Evolutionary conservation across 2,888 invertebrate genomes (phyloP), one percentile per base, ranked within the genome.

Genomic region (Morinoia aosen): DNA sequence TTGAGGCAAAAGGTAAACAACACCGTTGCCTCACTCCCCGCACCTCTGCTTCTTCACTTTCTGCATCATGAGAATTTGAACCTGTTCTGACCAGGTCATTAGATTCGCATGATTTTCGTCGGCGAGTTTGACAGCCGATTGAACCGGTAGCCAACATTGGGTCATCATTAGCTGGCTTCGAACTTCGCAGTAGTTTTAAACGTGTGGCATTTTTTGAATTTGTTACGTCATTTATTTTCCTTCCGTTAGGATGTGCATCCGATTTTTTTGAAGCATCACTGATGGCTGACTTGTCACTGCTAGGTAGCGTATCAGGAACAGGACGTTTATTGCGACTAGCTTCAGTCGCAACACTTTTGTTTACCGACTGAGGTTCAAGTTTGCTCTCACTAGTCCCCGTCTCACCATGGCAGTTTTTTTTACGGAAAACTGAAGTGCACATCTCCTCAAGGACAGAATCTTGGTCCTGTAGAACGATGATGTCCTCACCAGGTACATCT

Each of bases 401-500:
- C 76, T 76, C 76, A 48, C 5, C 48, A 76, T 10, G 0, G 25
- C 8, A 40, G 7, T 33, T 90, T 39, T 40, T 48, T 48, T 48
- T 48, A 48, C 2, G 3, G 48, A 48, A 48, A 40, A 39, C 39
- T 11, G 90, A 90, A 90, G 39, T 48, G 48, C 48, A 48, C 48
- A 5, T 40, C 16, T 90, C 8, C 12, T 90, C 90, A 88, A 2
- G 2, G 40, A 40, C 40, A 39, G 40, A 93, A 57, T 93, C 58
- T 57, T 93, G 5, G n/a, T 57, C 33, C 33, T 93, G 93, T 8
- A 93, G 10, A 3, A 93, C 33, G 57, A 93, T 57, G 3, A 58
- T 93, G 25, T 57, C 57, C 57, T 93, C 93, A 57, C 93, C 93
- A 93, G 93, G 93, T 12, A 93, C 14, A 57, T 93, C 93, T 33